Evolutionary conservation across 2,888 invertebrate genomes (phyloP), one percentile per base, ranked within the genome.

Genomic region (Apamea epomidion): DNA sequence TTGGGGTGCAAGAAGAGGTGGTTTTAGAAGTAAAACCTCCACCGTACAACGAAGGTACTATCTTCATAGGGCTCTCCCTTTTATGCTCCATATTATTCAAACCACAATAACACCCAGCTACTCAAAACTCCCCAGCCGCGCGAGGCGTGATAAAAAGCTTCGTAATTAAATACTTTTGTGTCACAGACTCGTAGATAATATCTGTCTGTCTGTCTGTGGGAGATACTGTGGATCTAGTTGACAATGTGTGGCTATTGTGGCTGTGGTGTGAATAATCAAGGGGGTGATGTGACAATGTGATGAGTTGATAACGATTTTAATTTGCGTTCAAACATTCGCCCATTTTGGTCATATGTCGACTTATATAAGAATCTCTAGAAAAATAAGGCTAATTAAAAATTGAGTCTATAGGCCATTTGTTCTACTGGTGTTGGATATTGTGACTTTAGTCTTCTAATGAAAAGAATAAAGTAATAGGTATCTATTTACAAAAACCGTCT

Each of bases 161-260:
- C 74, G 78, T 92, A 93, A 94, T 93, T 93, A 92, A 93, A 93
- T 86, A 90, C 82, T 65, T 87, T 88, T 88, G 88, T 85, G 81
- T 90, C 32, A 89, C 70, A 71, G 68, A 92, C 91, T 91, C 74
- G 89, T 67, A 74, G 76, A 93, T 93, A 92, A 90, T 88, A 76
- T 87, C 90, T 85, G 91, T 89, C 89, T 79, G 94, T 91, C 91
- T 91, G 92, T 89, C 81, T 84, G 88, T 87, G 60, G 58, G 32
- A 83, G 89, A 89, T 87, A 89, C 76, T 75, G n/a, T 71, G 76
- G 54, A 84, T 82, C 48, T 75, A 72, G n/a, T 65, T 14, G 45
- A 89, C 75, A 89, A 72, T 87, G 77, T 42, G 51, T n/a, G 14
- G 0, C 68, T 65, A 48, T 86, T 89, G 75, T 88, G 45, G 1